Percentiles rank a stretch among this genome's conserved stretches.
These are phyloP conservation scores for Centruroides sculpturatus DNA, from an alignment of 1,140 invertebrate genomes.

Conservation along the genomic window DNA sequence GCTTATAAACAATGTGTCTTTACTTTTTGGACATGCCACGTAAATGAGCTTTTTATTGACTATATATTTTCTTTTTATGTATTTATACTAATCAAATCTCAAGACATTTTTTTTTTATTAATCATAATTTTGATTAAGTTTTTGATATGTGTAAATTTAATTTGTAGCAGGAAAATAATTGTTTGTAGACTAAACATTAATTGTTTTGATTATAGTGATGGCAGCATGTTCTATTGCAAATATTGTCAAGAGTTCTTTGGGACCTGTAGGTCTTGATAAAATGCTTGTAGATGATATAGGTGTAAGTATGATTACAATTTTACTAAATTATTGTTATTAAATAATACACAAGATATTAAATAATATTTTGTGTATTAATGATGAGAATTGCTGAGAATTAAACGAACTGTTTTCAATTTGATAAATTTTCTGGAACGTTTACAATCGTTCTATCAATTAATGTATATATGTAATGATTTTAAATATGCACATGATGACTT, in stretches of 20 bases:
- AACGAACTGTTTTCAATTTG: too few species aligned
- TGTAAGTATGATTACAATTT: conserved; percentile 37
- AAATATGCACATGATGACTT: too few species aligned
- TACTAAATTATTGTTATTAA: neutral
- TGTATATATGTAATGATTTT: too few species aligned
- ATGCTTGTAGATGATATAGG: conserved; percentile 99
- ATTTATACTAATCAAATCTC: neutral
- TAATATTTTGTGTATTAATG: too few species aligned
- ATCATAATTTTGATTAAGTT: neutral
- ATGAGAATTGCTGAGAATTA: too few species aligned
- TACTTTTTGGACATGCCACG: too few species aligned
- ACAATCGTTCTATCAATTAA: too few species aligned
- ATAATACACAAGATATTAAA: too few species aligned
- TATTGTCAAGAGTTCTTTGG: conserved; percentile 96
- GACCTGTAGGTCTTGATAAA: conserved; percentile 97
- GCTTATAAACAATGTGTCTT: too few species aligned
- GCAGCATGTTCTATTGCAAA: conserved; percentile 90
- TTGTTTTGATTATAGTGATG: conserved; percentile 51
- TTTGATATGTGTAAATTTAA: neutral
- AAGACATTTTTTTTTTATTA: neutral
- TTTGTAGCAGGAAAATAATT: neutral
- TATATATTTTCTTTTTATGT: neutral
- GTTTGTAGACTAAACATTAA: neutral
- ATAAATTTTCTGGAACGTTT: too few species aligned
- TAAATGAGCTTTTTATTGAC: too few species aligned